These are phyloP conservation scores for Argyresthia albistria DNA, from an alignment of 2,888 invertebrate genomes.

Conservation along the genomic window DNA sequence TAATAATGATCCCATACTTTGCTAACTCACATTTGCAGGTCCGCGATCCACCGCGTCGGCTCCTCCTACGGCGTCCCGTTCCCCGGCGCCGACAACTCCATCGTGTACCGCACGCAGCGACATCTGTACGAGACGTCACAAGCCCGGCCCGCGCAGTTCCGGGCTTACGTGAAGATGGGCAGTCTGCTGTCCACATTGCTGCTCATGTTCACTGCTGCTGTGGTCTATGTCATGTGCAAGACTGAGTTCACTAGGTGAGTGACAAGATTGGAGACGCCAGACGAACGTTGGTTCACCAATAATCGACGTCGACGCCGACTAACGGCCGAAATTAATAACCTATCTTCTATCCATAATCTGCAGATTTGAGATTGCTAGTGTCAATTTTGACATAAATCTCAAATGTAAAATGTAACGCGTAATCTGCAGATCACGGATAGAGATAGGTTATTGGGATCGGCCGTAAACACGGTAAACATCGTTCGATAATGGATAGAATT, in stretches of 20 bases:
- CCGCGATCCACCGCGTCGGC: conserved; percentile 58
- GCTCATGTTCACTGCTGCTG: conserved; percentile 65
- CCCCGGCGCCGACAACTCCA: conserved; percentile 86
- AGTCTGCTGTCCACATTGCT: conserved; percentile 43
- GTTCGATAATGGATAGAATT: too few relatives aligned
- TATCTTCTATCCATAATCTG: too few relatives aligned
- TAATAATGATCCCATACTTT: too few relatives aligned
- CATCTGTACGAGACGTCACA: conserved; percentile 77
- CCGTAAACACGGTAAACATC: too few relatives aligned
- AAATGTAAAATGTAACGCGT: too few relatives aligned
- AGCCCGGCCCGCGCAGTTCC: conserved; percentile 83
- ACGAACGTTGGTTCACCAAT: conserved; percentile 9
- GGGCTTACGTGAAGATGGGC: conserved; percentile 77
- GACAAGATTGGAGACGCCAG: too few relatives aligned
- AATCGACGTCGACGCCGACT: conserved; percentile 24
- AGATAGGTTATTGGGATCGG: too few relatives aligned
- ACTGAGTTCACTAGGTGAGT: too few relatives aligned
- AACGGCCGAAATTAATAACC: too few relatives aligned
- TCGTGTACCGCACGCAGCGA: conserved; percentile 87
- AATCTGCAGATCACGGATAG: too few relatives aligned
- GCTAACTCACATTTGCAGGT: conserved; percentile 29
- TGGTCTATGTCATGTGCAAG: conserved; percentile 23
- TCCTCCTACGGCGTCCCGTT: conserved; percentile 82
- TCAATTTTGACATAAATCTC: too few relatives aligned
- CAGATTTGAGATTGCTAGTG: too few relatives aligned